phyloP scores from a whole-genome alignment of 2,888 invertebrate genomes.

The Magallana nippona region DNA sequence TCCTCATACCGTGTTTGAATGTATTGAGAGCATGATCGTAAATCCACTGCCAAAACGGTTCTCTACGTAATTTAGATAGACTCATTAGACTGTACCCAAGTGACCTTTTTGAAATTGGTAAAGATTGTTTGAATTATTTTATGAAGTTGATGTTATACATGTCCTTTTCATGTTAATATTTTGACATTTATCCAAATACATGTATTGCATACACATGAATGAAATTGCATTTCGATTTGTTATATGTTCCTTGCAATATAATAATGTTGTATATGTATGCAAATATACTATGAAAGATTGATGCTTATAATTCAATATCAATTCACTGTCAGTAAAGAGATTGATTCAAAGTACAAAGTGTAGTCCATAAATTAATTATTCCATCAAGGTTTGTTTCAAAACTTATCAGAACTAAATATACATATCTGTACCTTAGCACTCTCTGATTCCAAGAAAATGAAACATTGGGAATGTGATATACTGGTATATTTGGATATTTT shows the following conservation, averaged over 20 bases:
- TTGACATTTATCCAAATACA: neutral
- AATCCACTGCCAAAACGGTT: conserved; percentile 75
- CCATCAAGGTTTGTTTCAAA: too few relatives aligned
- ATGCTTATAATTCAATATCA: too few relatives aligned
- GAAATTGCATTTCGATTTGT: neutral
- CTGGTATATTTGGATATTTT: too few relatives aligned
- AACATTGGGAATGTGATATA: too few relatives aligned
- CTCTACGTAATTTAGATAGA: neutral
- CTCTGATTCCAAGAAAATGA: too few relatives aligned
- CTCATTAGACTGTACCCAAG: neutral
- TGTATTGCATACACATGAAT: neutral
- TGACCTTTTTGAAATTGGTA: neutral
- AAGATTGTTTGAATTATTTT: neutral
- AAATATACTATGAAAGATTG: too few relatives aligned
- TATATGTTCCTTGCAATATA: neutral
- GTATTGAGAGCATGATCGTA: conserved; percentile 79
- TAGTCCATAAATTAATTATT: too few relatives aligned
- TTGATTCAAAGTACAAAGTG: too few relatives aligned
- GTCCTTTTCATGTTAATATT: neutral
- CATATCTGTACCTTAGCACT: too few relatives aligned
- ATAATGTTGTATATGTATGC: neutral
- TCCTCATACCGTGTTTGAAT: conserved; percentile 80
- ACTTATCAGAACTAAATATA: too few relatives aligned
- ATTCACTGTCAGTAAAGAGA: too few relatives aligned
- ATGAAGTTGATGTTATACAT: neutral